A percentile compares a stretch with the other conserved stretches of the same genome.
Conservation (phyloP, 2,113 vertebrate species). For the Pangasianodon hypophthalmus region DNA sequence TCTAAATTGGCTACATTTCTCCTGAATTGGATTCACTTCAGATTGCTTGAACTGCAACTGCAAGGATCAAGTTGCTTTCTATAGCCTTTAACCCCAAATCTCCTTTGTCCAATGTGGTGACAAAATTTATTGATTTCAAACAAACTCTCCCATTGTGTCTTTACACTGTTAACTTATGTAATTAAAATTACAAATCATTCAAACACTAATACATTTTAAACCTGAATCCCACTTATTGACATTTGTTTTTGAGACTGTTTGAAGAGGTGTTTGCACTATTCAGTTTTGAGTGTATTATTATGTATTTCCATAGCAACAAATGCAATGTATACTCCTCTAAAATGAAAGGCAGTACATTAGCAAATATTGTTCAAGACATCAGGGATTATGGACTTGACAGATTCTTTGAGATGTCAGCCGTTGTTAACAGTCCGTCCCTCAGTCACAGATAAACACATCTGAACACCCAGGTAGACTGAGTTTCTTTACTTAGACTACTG, state of each 20-base stretch:
- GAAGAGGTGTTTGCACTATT: neutral
- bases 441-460: conserved; percentile 10
- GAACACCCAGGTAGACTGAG: neutral
- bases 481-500: neutral
- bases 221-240: neutral
- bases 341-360: conserved; percentile 11
- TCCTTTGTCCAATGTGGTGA: neutral
- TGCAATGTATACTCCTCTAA: neutral
- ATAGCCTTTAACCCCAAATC: neutral
- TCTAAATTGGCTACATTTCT: neutral
- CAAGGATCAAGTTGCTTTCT: neutral
- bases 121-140: neutral
- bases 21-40: neutral
- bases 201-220: neutral
- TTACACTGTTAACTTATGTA: neutral
- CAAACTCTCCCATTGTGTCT: neutral
- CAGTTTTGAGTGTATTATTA: conserved; percentile 1
- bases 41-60: neutral
- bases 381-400: conserved; percentile 43
- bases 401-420: conserved; percentile 22
- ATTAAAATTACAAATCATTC: neutral
- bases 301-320: conserved; percentile 36
- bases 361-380: conserved; percentile 41
- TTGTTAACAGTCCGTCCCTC: conserved; percentile 29
- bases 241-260: neutral